A percentile compares a stretch with the other conserved stretches of the same genome.
Conservation (phyloP, 2,797 vertebrate genomes). For the Neopelma chrysocephalum region DNA sequence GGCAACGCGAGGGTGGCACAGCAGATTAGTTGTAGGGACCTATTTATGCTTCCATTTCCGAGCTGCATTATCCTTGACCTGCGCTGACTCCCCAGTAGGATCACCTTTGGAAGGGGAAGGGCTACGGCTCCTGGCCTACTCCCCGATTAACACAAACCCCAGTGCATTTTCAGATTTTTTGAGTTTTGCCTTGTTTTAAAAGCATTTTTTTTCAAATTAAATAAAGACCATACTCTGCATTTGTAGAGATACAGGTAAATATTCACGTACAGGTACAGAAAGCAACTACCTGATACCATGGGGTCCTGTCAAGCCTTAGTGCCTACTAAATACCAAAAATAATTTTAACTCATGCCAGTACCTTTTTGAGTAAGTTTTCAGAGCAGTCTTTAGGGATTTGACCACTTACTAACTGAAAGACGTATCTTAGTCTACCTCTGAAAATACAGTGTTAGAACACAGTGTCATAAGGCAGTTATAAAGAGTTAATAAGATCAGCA, state of each 20-base stretch:
- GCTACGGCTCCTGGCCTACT: not conserved
- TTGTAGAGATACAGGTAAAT: not conserved
- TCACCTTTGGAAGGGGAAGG: not conserved
- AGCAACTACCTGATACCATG: not conserved
- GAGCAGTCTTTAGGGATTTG: not conserved
- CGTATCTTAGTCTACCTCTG: not conserved
- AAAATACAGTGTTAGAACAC: not conserved
- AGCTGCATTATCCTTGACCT: conserved; percentile 27
- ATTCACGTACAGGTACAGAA: not conserved
- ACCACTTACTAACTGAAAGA: not conserved
- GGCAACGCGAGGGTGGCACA: not conserved
- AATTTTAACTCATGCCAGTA: not conserved
- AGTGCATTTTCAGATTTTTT: not conserved
- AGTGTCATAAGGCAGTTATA: not conserved
- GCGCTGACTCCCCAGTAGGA: not conserved
- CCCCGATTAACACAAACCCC: accelerated
- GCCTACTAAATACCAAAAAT: not conserved
- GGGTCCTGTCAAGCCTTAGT: not conserved
- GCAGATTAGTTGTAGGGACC: not conserved
- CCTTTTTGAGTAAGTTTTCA: not conserved
- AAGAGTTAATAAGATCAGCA: not conserved
- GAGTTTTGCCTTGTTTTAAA: not conserved
- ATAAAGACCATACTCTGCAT: not conserved
- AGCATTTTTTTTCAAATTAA: not conserved
- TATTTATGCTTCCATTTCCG: not conserved